phyloP scores from a whole-genome alignment of 2,888 invertebrate genomes.

The Polymixis flavicincta region DNA sequence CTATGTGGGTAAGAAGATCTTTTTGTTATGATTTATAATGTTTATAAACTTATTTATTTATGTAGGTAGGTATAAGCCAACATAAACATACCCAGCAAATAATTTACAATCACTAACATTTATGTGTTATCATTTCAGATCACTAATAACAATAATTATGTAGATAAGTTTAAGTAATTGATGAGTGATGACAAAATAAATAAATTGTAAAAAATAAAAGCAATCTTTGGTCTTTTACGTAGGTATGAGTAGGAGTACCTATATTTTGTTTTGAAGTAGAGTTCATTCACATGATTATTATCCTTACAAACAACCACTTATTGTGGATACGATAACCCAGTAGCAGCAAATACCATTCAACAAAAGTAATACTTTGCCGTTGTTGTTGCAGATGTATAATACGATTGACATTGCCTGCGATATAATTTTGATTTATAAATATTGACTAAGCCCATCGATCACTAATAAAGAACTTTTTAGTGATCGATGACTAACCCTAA shows the following conservation, averaged over 20 bases:
- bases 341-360: conserved; percentile 12
- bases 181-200: not conserved
- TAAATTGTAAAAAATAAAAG: no score
- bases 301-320: conserved; percentile 17
- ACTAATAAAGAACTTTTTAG: no score
- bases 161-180: not conserved
- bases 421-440: not conserved
- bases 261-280: conserved; percentile 11
- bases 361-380: not conserved
- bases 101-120: not conserved
- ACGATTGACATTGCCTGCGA: no score
- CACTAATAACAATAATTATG: not conserved
- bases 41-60: not conserved
- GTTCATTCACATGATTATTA: conserved; percentile 20
- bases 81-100: not conserved
- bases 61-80: not conserved
- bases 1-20: not conserved
- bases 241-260: not conserved
- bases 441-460: not conserved
- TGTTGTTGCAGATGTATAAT: not conserved
- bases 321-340: conserved; percentile 20
- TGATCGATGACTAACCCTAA: no score
- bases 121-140: not conserved
- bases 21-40: not conserved
- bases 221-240: not conserved